A percentile compares a stretch with the other conserved stretches of the same genome.
Evolutionary conservation across 2,888 invertebrate species (phyloP).

Genomic region (Eupeodes luniger): DNA sequence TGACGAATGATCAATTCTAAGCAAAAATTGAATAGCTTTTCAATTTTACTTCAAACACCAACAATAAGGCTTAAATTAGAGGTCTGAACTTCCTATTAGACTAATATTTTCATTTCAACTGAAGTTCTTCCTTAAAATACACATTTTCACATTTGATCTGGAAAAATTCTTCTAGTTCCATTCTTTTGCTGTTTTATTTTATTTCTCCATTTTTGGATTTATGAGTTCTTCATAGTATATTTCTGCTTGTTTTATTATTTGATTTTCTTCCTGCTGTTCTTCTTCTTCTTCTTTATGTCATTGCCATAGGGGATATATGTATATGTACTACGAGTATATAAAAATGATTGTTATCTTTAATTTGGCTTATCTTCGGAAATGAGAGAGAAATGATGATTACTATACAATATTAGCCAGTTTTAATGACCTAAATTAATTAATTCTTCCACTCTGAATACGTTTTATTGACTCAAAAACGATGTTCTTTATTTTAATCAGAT

Average conservation of each 20-base stretch:
- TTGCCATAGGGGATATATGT: background rate
- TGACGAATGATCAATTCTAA: no score
- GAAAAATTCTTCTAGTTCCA: background rate
- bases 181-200: slow-evolving; percentile 22
- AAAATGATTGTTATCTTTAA: slow-evolving; percentile 64
- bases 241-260: slow-evolving; percentile 15
- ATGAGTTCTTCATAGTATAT: slow-evolving; percentile 16
- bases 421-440: slow-evolving; percentile 67
- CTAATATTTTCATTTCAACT: no score
- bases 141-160: background rate
- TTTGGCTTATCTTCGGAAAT: slow-evolving; percentile 58
- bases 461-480: slow-evolving; percentile 29
- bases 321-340: background rate
- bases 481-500: slow-evolving; percentile 50
- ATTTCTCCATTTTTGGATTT: slow-evolving; percentile 30
- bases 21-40: no score
- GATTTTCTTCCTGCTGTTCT: background rate
- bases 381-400: slow-evolving; percentile 44
- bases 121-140: no score
- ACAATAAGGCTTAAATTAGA: no score
- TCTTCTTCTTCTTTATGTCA: background rate
- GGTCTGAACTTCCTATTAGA: no score
- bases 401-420: slow-evolving; percentile 63
- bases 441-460: slow-evolving; percentile 36
- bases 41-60: no score